phyloP scores from a whole-genome alignment of 1,140 invertebrate species.

The Pachyrhynchus sulphureomaculatus region DNA sequence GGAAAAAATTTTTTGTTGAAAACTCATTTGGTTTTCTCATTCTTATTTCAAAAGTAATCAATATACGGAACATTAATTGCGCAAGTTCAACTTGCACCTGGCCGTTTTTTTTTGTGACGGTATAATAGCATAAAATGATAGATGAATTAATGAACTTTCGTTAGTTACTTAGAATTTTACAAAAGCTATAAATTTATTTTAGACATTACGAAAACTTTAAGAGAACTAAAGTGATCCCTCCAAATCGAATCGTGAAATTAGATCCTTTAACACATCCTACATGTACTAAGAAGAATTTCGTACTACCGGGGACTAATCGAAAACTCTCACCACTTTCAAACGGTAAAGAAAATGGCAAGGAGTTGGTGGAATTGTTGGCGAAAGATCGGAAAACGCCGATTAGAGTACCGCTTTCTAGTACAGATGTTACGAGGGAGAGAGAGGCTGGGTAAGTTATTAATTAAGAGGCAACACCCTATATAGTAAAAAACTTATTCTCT shows the following conservation, averaged over 20 bases:
- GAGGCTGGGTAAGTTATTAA: slow-evolving; percentile 29
- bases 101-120: too few species aligned
- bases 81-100: too few species aligned
- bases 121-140: too few species aligned
- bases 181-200: too few species aligned
- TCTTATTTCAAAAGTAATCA: too few species aligned
- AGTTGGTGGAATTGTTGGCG: slow-evolving; percentile 67
- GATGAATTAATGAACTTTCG: too few species aligned
- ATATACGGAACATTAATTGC: too few species aligned
- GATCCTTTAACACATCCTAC: slow-evolving; percentile 31
- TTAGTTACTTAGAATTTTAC: too few species aligned
- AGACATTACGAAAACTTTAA: slow-evolving; percentile 34
- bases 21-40: too few species aligned
- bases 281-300: slow-evolving; percentile 17
- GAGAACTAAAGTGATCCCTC: slow-evolving; percentile 23
- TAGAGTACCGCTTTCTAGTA: slow-evolving; percentile 55
- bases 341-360: slow-evolving; percentile 61
- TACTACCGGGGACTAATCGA: slow-evolving; percentile 44
- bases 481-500: not conserved
- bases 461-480: not conserved
- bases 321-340: slow-evolving; percentile 54
- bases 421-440: slow-evolving; percentile 59
- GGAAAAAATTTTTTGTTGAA: too few species aligned
- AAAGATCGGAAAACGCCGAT: slow-evolving; percentile 53
- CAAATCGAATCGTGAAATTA: slow-evolving; percentile 31